These are phyloP conservation scores for Tympanuchus pallidicinctus DNA, from an alignment of 2,113 vertebrate species.

Conservation along the genomic window DNA sequence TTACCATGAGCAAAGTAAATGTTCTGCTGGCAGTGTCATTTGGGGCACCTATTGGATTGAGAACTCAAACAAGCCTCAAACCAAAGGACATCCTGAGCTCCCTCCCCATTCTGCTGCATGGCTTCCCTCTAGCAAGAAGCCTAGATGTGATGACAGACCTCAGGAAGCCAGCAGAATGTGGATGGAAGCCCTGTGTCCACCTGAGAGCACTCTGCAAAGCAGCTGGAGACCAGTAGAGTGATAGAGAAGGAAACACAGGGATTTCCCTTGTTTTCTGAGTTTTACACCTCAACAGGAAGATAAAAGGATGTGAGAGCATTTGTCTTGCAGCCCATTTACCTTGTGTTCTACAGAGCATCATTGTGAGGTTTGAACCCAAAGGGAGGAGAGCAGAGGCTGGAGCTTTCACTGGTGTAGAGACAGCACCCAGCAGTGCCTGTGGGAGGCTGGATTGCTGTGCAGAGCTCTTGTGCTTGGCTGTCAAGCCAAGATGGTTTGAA, in stretches of 20 bases:
- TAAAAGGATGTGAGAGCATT: neutral
- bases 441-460: neutral
- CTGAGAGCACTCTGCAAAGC: neutral
- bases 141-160: neutral
- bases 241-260: neutral
- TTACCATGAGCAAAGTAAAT: constrained; percentile 60
- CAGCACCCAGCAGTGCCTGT: accelerated
- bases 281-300: neutral
- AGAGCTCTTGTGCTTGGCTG: neutral
- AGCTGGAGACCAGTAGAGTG: neutral
- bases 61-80: neutral
- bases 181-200: neutral
- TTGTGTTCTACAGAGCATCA: neutral
- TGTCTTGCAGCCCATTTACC: neutral
- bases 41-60: neutral
- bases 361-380: neutral
- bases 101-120: neutral
- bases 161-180: neutral
- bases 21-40: neutral
- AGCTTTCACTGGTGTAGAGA: neutral
- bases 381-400: neutral
- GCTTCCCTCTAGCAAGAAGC: neutral
- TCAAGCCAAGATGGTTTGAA: neutral
- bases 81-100: neutral
- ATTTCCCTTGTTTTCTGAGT: neutral